These are phyloP conservation scores for Idaea straminata DNA, from an alignment of 2,888 invertebrate genomes.

Conservation along the genomic window DNA sequence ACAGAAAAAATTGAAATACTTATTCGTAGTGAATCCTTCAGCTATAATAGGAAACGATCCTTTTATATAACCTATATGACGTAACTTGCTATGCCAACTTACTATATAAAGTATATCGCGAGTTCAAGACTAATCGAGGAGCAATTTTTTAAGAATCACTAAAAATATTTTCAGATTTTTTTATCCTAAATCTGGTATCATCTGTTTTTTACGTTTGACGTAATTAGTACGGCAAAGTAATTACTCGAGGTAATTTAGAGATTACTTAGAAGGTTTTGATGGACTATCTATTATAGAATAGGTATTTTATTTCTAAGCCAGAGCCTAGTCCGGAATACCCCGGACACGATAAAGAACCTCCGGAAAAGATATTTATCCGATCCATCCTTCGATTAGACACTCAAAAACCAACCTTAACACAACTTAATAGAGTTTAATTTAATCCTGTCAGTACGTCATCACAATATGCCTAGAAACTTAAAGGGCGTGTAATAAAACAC, in stretches of 20 bases:
- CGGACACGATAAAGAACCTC: conserved; percentile 58
- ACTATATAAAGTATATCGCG: too few species aligned
- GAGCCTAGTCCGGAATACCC: conserved; percentile 24
- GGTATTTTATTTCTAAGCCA: neutral
- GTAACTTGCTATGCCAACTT: too few species aligned
- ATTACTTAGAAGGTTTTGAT: neutral
- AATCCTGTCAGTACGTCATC: conserved; percentile 7
- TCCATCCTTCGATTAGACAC: conserved; percentile 23
- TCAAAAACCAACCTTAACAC: conserved; percentile 24
- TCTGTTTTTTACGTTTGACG: too few species aligned
- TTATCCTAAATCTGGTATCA: too few species aligned
- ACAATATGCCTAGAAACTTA: conserved; percentile 42
- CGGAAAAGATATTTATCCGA: conserved; percentile 55
- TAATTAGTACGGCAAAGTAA: too few species aligned
- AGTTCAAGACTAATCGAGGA: too few species aligned
- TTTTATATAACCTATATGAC: too few species aligned
- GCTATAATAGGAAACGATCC: too few species aligned
- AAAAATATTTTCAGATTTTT: too few species aligned
- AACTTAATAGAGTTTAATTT: conserved; percentile 9
- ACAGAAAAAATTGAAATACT: too few species aligned
- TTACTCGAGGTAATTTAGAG: neutral
- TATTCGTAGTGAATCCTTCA: too few species aligned
- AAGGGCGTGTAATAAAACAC: conserved; percentile 56
- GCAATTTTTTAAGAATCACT: too few species aligned
- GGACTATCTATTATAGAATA: neutral